Conservation (phyloP, 2,888 invertebrate genomes). For the Dryococelus australis region DNA sequence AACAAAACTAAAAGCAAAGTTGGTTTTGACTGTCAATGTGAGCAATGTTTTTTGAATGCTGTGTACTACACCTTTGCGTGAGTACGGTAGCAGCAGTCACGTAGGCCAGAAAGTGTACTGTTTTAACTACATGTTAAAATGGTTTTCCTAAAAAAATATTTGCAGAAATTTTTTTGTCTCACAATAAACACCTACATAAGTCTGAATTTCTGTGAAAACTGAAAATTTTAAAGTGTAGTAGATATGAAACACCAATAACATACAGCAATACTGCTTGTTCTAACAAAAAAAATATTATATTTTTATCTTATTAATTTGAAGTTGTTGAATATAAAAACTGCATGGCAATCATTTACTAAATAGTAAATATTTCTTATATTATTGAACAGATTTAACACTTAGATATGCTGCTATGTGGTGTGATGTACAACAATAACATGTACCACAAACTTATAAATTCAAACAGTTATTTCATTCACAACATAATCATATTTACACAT, state of each 20-base stretch:
- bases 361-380: conserved; percentile 9
- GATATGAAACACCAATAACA: neutral
- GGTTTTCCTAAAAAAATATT: conserved; percentile 16
- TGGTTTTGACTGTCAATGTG: neutral
- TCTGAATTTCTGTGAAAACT: neutral
- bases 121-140: neutral
- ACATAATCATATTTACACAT: neutral
- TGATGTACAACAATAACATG: neutral
- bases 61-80: neutral
- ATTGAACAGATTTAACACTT: neutral
- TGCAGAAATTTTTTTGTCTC: neutral
- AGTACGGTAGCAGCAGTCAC: neutral
- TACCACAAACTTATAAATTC: neutral
- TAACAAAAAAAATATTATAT: neutral
- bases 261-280: neutral
- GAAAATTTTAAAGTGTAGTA: neutral
- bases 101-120: neutral
- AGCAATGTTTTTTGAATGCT: neutral
- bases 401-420: conserved; percentile 16
- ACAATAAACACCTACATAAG: neutral
- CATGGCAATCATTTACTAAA: neutral
- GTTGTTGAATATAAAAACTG: neutral
- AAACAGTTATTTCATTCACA: neutral
- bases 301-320: neutral
- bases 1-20: too few relatives aligned